Base-by-base conservation (phyloP, 2,888 invertebrate species). In the Melolontha melolontha region DNA sequence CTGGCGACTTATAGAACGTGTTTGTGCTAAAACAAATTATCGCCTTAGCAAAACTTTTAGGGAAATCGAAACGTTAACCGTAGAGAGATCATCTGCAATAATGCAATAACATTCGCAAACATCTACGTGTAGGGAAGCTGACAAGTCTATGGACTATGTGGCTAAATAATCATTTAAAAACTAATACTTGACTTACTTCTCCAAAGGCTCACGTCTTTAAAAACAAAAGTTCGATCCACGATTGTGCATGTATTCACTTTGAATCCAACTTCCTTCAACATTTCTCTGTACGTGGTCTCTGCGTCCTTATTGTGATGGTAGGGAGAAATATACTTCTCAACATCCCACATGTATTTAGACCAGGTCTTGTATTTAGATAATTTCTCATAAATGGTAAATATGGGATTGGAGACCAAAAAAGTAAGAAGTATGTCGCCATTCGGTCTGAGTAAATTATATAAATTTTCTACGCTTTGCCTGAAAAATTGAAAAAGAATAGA, bases 361-460 rank as follows among this genome's bases (percentile, higher is more conserved):
- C 92, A 94, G 75, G 76, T 79, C 0, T 84, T 80, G 63, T 84
- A 84, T 59, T 83, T 80, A 0, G 89, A 84, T 69, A 93, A 80
- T n/a, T 83, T 84, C 51, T 89, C 85, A 79, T 91, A 93, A 0
- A 91, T 87, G 42, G 91, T 88, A 78, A 88, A 93, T 6, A 92
- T 86, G 0, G 90, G 89, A 81, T 90, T 90, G 68, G 86, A 87
- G 0, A 91, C 91, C 29, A 92, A 80, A 76, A 93, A 92, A 14
- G 89, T 86, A 1, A 93, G 79, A 10, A 93, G 80, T 54, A 89
- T 88, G 74, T 90, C 90, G 0, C 93, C 94, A 4, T 88, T 89
- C 0, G 88, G 87, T 68, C 84, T 85, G n/a, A 94, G 81, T 62
- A 93, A 79, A 40, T 88, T 83, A 80, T 86, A 88, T 63, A 94